Evolutionary conservation across 2,113 vertebrate species (phyloP).

Genomic region (Sprattus sprattus): DNA sequence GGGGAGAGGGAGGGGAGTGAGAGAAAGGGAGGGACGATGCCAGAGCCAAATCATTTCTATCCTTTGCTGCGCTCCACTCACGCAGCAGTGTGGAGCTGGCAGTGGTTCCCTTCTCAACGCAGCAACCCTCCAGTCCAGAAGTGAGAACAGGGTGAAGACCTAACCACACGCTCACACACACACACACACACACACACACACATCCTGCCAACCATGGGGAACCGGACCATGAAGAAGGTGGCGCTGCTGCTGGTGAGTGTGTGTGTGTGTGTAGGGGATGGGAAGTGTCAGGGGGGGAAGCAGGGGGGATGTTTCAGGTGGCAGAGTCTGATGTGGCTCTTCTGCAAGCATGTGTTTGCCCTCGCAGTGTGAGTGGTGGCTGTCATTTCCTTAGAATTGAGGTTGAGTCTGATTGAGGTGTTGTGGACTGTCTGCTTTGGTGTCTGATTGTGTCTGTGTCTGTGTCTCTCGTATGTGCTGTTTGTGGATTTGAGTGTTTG

Average conservation of each 20-base stretch:
- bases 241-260: constrained; percentile 51
- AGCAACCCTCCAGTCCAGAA: background rate
- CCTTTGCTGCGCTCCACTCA: background rate
- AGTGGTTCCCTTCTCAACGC: background rate
- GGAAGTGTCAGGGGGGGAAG: too few relatives aligned
- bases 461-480: too few relatives aligned
- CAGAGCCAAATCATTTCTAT: constrained; percentile 18
- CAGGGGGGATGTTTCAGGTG: background rate
- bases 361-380: background rate
- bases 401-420: background rate
- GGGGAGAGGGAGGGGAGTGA: background rate
- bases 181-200: background rate
- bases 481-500: background rate
- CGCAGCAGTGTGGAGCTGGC: constrained; percentile 1
- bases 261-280: too few relatives aligned
- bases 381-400: too few relatives aligned
- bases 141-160: background rate
- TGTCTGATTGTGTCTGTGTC: too few relatives aligned
- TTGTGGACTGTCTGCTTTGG: background rate
- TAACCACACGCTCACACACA: background rate
- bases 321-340: background rate
- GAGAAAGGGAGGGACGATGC: background rate
- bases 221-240: constrained; percentile 49
- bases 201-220: constrained; percentile 37
- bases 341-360: too few relatives aligned